Evolutionary conservation across 2,797 vertebrate species (phyloP), one percentile per base, ranked within the genome.

Genomic region (Rhynchonycteris naso): DNA sequence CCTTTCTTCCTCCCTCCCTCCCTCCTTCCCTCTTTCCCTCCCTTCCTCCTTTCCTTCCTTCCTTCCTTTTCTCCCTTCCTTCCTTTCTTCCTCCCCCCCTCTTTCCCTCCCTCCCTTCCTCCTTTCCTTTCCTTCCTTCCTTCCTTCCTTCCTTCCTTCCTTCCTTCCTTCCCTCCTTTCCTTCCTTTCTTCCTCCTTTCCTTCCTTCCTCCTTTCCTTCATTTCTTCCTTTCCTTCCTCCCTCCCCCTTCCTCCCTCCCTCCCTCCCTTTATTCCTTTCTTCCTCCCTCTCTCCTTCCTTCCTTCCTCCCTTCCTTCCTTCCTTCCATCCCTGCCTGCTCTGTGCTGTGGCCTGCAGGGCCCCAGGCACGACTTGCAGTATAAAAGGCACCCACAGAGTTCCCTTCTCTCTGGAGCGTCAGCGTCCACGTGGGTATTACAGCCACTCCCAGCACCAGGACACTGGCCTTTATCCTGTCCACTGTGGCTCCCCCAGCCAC

Each of bases 31-130:
- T 1, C n/a, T n/a, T n/a, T n/a, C n/a, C n/a, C n/a, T n/a, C n/a
- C n/a, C 43, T 5, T 43, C 43, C 43, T 5, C 8, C 43, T 7
- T 5, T 43, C 43, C 43, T 43, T 5, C 43, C 43, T 43, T 5
- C 30, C 5, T 61, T 1, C n/a, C 28, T 9, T 7, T 8, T 2
- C 47, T 1, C 0, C 13, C 2, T 28, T 16, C 59, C 59, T 7
- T 43, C 26, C 13, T 38, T 13, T 13, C 28, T 22, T 15, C n/a
- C 28, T 9, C 19, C 22, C 33, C 33, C n/a, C 47, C 30, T 43
- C 5, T 7, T 38, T 7, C 38, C 38, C 33, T 2, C 4, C 38
- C 38, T 47, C 2, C 4, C 21, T 28, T 35, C 24, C 28, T 5
- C 35, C n/a, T 7, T 8, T 2, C 47, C 18, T 12, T 1, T 0